Evolutionary conservation across 2,888 invertebrate genomes (phyloP), one percentile per base, ranked within the genome.

Genomic region (Sussaba pulchella): DNA sequence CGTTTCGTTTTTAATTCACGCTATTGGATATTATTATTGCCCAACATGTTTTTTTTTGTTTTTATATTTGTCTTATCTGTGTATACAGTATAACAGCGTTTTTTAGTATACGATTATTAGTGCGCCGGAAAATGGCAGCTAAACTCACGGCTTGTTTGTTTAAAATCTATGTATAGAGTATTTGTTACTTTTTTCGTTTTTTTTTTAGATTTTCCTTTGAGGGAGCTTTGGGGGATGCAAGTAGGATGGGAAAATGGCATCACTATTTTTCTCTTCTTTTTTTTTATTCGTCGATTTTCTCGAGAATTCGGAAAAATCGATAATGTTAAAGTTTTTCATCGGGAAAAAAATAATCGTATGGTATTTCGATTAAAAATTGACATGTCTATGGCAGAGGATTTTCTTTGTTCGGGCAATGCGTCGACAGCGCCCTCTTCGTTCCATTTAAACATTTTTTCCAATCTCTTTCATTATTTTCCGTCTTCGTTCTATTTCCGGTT

Each of bases 1-100:
- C 54, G 10, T 76, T 81, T 69, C 63, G 39, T 39, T 45, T 45
- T 54, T 43, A 72, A 31, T 52, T n/a, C 72, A 54, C 61, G 63
- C 50, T 80, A 80, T 61, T 24, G 59, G 41, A 61, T 75, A 75
- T 70, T 71, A 79, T 79, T 79, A 79, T 81, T 81, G 80, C 80
- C 80, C 76, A 77, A 81, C 63, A 54, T 81, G 72, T 66, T 72
- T 76, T 67, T 57, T 81, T 81, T 67, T 67, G 6, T 31, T 31
- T 64, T 67, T 47, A 67, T 76, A 67, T 76, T 69, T 73, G 61
- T 81, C 72, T 52, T 73, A 57, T 36, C 31, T 14, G 80, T 64
- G 61, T 80, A 54, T 77, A 64, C 63, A 69, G 10, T 71, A 57
- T 61, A 72, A 76, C 76, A 76, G 61, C 61, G 71, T 75, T 75